phyloP scores from a whole-genome alignment of 2,888 invertebrate species.

The Spodoptera littoralis region DNA sequence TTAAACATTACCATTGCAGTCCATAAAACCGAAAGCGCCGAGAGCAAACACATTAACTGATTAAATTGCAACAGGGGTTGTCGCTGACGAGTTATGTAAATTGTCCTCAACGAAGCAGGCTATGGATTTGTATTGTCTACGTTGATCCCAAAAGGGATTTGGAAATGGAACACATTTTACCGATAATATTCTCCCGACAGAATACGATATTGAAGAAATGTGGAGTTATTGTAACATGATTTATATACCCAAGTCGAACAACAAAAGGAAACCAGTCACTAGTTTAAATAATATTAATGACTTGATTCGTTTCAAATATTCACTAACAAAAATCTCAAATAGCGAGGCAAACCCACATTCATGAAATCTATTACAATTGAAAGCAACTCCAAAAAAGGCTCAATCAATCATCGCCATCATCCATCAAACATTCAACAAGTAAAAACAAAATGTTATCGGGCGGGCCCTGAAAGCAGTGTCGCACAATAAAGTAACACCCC shows the following conservation, averaged over 20 bases:
- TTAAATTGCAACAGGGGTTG: constrained; percentile 77
- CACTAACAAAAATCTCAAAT: constrained; percentile 58
- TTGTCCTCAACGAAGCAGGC: constrained; percentile 57
- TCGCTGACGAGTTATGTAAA: constrained; percentile 66
- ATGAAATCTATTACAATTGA: constrained; percentile 77
- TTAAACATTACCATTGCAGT: constrained; percentile 70
- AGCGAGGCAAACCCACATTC: constrained; percentile 59
- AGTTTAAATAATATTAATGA: constrained; percentile 52
- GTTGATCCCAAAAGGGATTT: constrained; percentile 56
- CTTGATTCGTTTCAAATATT: constrained; percentile 48
- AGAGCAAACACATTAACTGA: constrained; percentile 82
- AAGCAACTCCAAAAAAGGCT: constrained; percentile 70
- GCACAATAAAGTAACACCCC: constrained; percentile 79
- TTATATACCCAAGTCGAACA: constrained; percentile 11
- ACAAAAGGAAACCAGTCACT: constrained; percentile 25
- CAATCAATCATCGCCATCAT: constrained; percentile 85
- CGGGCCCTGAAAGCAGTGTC: constrained; percentile 73
- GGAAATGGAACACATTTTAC: constrained; percentile 54
- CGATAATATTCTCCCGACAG: constrained; percentile 54
- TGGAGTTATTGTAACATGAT: constrained; percentile 10
- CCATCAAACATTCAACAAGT: constrained; percentile 88
- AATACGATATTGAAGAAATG: constrained; percentile 20
- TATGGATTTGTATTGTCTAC: constrained; percentile 60
- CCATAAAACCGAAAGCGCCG: constrained; percentile 74
- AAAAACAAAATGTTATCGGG: constrained; percentile 86